A percentile compares a stretch with the other conserved stretches of the same genome.
These are phyloP conservation scores for Colostygia pectinataria DNA, from an alignment of 2,888 invertebrate genomes.

Conservation along the genomic window DNA sequence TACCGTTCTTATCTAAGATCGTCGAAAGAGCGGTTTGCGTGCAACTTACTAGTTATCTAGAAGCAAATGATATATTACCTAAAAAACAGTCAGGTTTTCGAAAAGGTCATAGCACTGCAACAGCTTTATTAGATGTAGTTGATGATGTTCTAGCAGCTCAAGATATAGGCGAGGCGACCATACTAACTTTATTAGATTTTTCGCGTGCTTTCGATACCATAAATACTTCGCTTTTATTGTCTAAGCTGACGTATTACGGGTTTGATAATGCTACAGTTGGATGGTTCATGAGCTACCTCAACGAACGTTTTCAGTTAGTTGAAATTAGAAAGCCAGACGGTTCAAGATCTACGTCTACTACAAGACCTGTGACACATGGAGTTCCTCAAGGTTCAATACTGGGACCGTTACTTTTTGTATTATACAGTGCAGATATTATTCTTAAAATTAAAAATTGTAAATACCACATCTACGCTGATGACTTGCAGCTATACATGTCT, in stretches of 20 bases:
- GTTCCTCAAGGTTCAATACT: slow-evolving; percentile 4
- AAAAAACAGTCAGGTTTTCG: slow-evolving; percentile 29
- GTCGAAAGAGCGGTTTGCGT: slow-evolving; percentile 1
- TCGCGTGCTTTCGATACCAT: slow-evolving; percentile 10
- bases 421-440: background rate
- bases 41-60: slow-evolving; percentile 9
- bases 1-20: slow-evolving; percentile 21
- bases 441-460: background rate
- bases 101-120: slow-evolving; percentile 17
- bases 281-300: slow-evolving; percentile 1
- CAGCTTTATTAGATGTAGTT: slow-evolving; percentile 23
- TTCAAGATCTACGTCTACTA: background rate
- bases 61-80: slow-evolving; percentile 20
- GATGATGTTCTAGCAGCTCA: slow-evolving; percentile 25
- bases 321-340: background rate
- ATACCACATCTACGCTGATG: background rate
- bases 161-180: slow-evolving; percentile 22
- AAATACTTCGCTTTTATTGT: background rate
- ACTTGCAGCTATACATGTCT: background rate
- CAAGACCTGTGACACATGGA: background rate
- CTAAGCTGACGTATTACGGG: background rate
- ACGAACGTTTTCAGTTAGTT: background rate
- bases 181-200: slow-evolving; percentile 27
- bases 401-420: background rate
- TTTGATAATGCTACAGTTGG: background rate